Base-by-base conservation (phyloP, 1,140 invertebrate genomes). In the Metaphire vulgaris region DNA sequence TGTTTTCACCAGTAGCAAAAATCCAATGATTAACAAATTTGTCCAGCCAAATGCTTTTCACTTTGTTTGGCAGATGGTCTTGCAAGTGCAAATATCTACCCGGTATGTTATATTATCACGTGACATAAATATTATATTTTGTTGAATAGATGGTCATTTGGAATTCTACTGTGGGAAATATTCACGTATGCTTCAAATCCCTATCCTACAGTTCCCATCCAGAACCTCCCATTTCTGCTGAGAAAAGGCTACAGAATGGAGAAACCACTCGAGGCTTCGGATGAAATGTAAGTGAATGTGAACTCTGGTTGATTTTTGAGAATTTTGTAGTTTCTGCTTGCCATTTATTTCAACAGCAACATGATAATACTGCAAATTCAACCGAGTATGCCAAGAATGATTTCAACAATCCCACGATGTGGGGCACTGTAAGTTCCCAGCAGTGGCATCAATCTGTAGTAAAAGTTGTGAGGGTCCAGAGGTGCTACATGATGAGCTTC, bases 161-260 rank as follows among this genome's bases (percentile, higher is more conserved):
- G 85, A 32, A 82, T 86, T 68, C 66, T 87, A 21, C 75, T 87
- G 29, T 86, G 86, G 86, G 85, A 86, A 74, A 86, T 86, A 65
- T 85, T 87, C 80, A 86, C 84, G 1, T 77, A 86, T 29, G 85
- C 85, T 26, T 85, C 81, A 33, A 83, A 82, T 33, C 85, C 85
- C 29, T 86, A 87, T 80, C 85, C 85, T 28, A 79, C 76, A 31
- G 65, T 79, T 32, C 30, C 65, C 72, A 89, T 92, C 15, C 91
- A 92, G 80, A 90, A 91, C 81, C 26, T 72, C n/a, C 26, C 26
- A 6, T 31, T 14, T 12, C n/a, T 69, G 67, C n/a, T 69, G n/a
- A 69, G n/a, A 31, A 26, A 2, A 6, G 67, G 67, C 67, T 31
- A 69, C n/a, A 2, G 67, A 31, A 69, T 28, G n/a, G 67, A 26